Conservation (phyloP, 1,140 invertebrate species). For the Watersipora subatra region DNA sequence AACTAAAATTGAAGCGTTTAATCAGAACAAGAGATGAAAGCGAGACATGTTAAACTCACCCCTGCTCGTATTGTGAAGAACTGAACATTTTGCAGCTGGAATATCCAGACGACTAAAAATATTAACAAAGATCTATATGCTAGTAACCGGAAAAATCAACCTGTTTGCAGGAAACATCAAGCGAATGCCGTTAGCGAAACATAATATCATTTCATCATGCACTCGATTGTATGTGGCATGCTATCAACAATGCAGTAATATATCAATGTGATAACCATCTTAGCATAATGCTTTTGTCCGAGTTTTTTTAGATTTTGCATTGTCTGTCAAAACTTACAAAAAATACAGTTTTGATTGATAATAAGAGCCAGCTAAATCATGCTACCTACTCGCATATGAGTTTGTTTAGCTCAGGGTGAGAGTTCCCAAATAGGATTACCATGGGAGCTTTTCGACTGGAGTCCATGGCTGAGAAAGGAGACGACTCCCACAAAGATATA, state of each 20-base stretch:
- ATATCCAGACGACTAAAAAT: conserved; percentile 66
- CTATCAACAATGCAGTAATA: neutral
- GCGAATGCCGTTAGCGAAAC: conserved; percentile 3
- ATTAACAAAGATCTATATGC: neutral
- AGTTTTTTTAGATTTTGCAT: neutral
- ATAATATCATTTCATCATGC: conserved; percentile 7
- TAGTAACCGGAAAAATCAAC: too few species aligned
- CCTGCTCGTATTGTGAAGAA: conserved; percentile 84
- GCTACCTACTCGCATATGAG: conserved; percentile 66
- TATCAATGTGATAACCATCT: neutral
- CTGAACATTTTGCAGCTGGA: conserved; percentile 71
- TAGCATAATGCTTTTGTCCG: conserved; percentile 4
- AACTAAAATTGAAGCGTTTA: too few species aligned
- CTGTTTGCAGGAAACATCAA: neutral
- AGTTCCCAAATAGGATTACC: conserved; percentile 66
- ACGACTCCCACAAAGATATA: too few species aligned
- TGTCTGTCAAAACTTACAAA: neutral
- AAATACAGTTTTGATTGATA: too few species aligned
- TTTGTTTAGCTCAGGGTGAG: conserved; percentile 81
- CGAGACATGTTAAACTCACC: conserved; percentile 21
- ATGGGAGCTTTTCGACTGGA: conserved; percentile 18
- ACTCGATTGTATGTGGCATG: conserved; percentile 5
- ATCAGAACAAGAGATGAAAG: too few species aligned
- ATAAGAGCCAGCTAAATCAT: too few species aligned
- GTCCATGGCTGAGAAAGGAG: too few species aligned